phyloP scores from a whole-genome alignment of 2,113 vertebrate genomes.

The Tachuris rubrigastra region DNA sequence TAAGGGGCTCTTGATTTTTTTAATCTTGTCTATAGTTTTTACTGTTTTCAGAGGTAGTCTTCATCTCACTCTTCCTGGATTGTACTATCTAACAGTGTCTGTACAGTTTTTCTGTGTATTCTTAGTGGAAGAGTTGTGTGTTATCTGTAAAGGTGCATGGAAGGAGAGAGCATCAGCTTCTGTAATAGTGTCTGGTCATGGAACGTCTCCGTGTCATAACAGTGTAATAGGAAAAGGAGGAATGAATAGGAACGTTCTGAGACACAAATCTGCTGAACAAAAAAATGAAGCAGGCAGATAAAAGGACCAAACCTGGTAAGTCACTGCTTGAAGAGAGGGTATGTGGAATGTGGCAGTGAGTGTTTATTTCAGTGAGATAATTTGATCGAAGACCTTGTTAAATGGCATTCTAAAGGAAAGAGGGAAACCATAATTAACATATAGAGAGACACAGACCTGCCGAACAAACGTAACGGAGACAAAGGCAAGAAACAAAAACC shows the following conservation, averaged over 20 bases:
- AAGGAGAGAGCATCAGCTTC: not conserved
- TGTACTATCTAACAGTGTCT: not conserved
- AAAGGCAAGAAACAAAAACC: not conserved
- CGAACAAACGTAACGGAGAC: not conserved
- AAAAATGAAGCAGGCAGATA: not conserved
- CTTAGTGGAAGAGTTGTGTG: not conserved
- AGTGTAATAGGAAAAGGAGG: not conserved
- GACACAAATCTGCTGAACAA: not conserved
- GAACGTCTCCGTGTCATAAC: not conserved
- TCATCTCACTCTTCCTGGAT: not conserved
- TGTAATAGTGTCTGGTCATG: not conserved
- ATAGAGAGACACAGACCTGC: not conserved
- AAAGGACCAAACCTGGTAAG: not conserved
- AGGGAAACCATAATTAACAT: not conserved
- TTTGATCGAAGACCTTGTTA: not conserved
- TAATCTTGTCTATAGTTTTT: not conserved
- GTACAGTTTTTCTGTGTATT: not conserved
- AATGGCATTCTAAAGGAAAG: not conserved
- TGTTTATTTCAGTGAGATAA: not conserved
- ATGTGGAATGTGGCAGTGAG: not conserved
- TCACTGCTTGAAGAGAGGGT: not conserved
- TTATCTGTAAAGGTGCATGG: not conserved
- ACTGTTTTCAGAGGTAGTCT: not conserved
- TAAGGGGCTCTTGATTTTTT: not conserved
- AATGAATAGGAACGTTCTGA: not conserved